Evolutionary conservation across 2,113 vertebrate genomes (phyloP).

Genomic region (Motacilla alba): DNA sequence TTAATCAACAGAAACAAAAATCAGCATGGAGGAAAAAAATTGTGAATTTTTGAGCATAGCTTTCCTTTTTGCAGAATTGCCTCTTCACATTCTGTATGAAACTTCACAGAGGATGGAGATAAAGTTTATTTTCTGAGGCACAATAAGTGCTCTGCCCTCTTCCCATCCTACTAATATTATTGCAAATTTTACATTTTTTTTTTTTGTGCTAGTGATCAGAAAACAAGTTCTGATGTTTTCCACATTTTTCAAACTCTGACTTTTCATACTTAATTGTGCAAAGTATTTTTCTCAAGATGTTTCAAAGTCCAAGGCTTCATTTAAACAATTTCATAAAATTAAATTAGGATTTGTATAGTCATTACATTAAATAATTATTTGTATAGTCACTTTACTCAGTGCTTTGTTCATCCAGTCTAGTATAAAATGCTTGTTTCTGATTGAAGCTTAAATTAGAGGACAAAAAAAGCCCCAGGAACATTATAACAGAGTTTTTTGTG

Average conservation of each 20-base stretch:
- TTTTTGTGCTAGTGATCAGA: not conserved
- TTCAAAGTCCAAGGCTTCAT: not conserved
- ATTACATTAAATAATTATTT: not conserved
- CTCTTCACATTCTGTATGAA: not conserved
- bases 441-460: not conserved
- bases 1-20: not conserved
- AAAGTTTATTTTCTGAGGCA: not conserved
- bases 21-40: not conserved
- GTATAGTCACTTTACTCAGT: not conserved
- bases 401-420: not conserved
- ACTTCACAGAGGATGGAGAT: not conserved
- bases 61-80: not conserved
- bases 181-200: not conserved
- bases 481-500: not conserved
- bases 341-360: not conserved
- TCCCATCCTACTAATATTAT: not conserved
- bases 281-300: not conserved
- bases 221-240: not conserved
- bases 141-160: not conserved
- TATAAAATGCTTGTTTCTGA: not conserved
- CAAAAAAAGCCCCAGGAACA: not conserved
- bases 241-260: not conserved
- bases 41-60: not conserved
- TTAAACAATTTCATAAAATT: not conserved
- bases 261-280: not conserved